Conservation (phyloP, 1,140 invertebrate genomes). For the Mylabris phalerata region DNA sequence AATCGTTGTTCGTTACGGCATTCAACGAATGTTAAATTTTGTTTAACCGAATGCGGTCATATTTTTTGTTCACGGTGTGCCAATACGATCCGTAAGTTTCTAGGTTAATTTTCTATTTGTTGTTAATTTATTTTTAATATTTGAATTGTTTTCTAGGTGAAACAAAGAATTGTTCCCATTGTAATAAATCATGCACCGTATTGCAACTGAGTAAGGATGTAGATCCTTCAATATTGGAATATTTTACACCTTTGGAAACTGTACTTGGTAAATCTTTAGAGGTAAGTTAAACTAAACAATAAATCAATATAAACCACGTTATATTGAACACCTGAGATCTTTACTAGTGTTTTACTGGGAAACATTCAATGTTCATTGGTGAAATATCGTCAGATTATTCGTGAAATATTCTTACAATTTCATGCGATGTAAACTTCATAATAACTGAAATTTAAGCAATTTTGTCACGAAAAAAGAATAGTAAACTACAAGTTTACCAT, state of each 20-base stretch:
- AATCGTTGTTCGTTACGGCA: constrained; percentile 29
- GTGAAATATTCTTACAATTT: too few species aligned
- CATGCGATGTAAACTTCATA: too few species aligned
- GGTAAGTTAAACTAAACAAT: constrained; percentile 6
- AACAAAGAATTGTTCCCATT: constrained; percentile 20
- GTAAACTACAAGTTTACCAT: too few species aligned
- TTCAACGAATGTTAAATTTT: constrained; percentile 22
- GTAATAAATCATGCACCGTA: constrained; percentile 16
- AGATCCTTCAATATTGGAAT: constrained; percentile 20
- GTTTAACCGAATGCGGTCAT: constrained; percentile 31
- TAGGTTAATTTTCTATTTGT: not conserved
- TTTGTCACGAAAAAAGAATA: too few species aligned
- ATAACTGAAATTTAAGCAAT: too few species aligned
- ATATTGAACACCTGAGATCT: not conserved
- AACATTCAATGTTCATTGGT: not conserved
- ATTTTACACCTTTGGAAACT: constrained; percentile 24
- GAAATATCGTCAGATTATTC: not conserved
- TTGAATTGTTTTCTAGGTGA: constrained; percentile 10
- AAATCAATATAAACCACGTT: not conserved
- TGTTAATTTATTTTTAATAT: constrained; percentile 1
- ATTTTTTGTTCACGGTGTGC: constrained; percentile 31
- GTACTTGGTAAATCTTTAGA: constrained; percentile 20
- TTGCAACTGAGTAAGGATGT: constrained; percentile 27
- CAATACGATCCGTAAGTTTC: constrained; percentile 23
- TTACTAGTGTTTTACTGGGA: not conserved